Conservation (phyloP, 2,113 vertebrate genomes). For the Prinia subflava region DNA sequence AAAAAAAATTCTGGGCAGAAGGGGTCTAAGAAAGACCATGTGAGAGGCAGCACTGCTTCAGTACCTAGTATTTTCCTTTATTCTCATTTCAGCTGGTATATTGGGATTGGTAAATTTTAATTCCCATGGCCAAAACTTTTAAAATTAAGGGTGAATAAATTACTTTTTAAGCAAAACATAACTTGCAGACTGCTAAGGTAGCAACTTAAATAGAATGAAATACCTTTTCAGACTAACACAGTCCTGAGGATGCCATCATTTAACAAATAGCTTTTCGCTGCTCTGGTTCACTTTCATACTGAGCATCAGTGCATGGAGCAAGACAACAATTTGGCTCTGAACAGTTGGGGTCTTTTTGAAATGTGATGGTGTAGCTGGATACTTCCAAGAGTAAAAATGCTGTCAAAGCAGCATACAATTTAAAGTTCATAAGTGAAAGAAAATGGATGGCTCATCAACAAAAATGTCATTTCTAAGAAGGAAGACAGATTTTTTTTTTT, state of each 20-base stretch:
- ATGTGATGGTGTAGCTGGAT: background rate
- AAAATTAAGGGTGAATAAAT: background rate
- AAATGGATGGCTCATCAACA: background rate
- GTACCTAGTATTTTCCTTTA: background rate
- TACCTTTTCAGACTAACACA: background rate
- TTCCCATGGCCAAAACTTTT: background rate
- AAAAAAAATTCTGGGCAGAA: background rate
- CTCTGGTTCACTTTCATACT: background rate
- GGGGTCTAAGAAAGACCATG: background rate
- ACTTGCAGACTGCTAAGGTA: background rate
- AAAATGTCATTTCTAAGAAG: background rate
- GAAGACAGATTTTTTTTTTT: background rate
- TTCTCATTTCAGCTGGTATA: background rate
- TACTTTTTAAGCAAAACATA: background rate
- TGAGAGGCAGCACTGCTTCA: background rate
- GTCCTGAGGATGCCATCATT: background rate
- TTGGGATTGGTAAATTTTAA: background rate
- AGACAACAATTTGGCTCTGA: background rate
- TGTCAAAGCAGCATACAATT: background rate
- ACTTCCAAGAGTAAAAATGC: background rate
- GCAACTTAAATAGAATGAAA: background rate
- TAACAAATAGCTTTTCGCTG: background rate
- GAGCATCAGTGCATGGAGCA: background rate
- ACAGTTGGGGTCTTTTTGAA: background rate
- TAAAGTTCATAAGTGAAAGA: background rate